Conservation (phyloP, 1,140 invertebrate genomes). For the Marisa cornuarietis region DNA sequence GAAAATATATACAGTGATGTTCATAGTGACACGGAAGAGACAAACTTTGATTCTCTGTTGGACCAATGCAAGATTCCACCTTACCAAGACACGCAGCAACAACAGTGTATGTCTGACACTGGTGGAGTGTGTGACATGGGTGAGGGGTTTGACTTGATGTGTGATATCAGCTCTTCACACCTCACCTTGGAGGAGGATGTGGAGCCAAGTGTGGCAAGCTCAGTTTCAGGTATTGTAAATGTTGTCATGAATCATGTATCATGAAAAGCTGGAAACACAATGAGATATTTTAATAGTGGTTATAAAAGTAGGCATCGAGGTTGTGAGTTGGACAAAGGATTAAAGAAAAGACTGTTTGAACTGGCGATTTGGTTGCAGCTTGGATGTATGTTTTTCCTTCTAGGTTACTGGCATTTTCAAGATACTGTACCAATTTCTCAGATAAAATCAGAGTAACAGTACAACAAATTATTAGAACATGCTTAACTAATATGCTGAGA, state of each 20-base stretch:
- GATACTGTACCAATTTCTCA: no score
- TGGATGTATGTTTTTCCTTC: no score
- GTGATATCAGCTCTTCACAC: conserved; percentile 12
- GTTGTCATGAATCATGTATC: no score
- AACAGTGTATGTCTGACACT: conserved; percentile 14
- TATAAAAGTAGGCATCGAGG: no score
- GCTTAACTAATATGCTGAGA: no score
- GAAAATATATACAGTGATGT: conserved; percentile 14
- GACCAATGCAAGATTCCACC: conserved; percentile 4
- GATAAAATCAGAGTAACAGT: no score
- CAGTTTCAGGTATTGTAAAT: background rate
- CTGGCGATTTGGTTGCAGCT: no score
- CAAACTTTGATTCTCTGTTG: conserved; percentile 18
- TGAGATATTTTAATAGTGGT: background rate
- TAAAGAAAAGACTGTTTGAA: no score
- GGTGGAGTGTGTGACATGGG: conserved; percentile 7
- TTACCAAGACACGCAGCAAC: background rate
- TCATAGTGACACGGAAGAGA: conserved; percentile 15
- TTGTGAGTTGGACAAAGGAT: no score
- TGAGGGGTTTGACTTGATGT: conserved; percentile 17
- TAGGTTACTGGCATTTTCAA: no score
- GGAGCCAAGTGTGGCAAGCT: background rate
- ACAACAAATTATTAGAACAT: no score
- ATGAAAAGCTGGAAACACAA: background rate
- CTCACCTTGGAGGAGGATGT: conserved; percentile 11